These are phyloP conservation scores for Parnassius mnemosyne DNA, from an alignment of 2,888 invertebrate genomes.

Conservation along the genomic window DNA sequence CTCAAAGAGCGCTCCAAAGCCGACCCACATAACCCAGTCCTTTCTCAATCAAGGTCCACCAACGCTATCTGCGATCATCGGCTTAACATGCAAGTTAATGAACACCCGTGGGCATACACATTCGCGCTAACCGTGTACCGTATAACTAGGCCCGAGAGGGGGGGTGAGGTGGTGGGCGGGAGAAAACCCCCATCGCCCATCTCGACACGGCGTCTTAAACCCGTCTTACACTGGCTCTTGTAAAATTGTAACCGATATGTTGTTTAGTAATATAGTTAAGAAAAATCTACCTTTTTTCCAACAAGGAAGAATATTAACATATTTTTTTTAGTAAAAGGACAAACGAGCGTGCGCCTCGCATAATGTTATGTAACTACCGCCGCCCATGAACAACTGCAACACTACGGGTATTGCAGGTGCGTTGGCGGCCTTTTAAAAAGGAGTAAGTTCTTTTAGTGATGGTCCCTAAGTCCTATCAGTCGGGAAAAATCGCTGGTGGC, in stretches of 20 bases:
- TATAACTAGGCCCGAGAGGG: conserved; percentile 34
- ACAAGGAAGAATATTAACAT: too few species aligned
- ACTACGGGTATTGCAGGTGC: too few species aligned
- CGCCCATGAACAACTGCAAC: too few species aligned
- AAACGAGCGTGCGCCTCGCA: too few species aligned
- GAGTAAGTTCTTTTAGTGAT: too few species aligned
- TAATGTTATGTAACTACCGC: too few species aligned
- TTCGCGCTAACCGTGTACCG: conserved; percentile 48
- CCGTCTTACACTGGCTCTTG: conserved; percentile 25
- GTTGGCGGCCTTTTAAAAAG: too few species aligned
- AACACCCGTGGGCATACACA: conserved; percentile 61
- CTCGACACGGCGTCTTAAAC: conserved; percentile 47
- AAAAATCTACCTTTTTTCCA: neutral
- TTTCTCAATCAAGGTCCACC: conserved; percentile 39
- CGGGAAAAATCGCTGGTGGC: too few species aligned
- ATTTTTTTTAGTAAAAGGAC: too few species aligned
- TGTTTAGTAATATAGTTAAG: conserved; percentile 13
- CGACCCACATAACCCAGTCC: conserved; percentile 6
- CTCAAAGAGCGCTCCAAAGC: conserved; percentile 19
- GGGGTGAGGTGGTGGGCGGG: conserved; percentile 32
- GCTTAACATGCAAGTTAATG: conserved; percentile 74
- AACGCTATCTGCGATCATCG: conserved; percentile 58
- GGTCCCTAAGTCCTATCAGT: too few species aligned
- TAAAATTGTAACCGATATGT: conserved; percentile 24
- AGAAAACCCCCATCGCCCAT: conserved; percentile 30